Evolutionary conservation across 2,113 vertebrate species (phyloP).

Genomic region (Ictalurus punctatus): DNA sequence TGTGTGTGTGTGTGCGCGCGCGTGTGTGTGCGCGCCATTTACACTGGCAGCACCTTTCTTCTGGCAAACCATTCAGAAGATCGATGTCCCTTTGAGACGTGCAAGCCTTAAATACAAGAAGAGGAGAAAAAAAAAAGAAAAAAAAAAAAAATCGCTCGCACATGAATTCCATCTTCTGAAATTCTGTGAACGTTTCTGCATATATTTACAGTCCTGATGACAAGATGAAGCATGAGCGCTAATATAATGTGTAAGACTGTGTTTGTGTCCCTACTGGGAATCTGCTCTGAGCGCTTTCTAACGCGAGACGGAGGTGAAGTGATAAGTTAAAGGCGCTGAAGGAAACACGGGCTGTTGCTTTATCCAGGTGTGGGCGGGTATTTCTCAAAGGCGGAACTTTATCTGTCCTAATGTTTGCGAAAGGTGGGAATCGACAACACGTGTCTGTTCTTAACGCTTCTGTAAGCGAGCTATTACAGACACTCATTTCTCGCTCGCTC

Average conservation of each 20-base stretch:
- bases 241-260: neutral
- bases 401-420: neutral
- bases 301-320: neutral
- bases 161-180: constrained; percentile 15
- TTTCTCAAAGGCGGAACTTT: neutral
- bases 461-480: neutral
- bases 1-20: neutral
- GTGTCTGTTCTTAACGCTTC: no score
- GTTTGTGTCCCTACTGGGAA: neutral
- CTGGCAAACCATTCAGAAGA: constrained; percentile 60
- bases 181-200: neutral
- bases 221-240: neutral
- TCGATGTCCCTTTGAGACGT: constrained; percentile 58
- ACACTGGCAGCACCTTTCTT: constrained; percentile 54
- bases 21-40: constrained; percentile 42
- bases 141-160: constrained; percentile 8
- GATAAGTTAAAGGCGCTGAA: neutral
- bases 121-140: no score
- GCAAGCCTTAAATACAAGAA: constrained; percentile 59
- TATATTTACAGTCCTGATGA: neutral
- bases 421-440: neutral
- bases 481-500: neutral
- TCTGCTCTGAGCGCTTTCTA: neutral
- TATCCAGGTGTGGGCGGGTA: neutral
- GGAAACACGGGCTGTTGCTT: neutral